Conservation (phyloP, 2,888 invertebrate species). For the Herminia tarsipennalis region DNA sequence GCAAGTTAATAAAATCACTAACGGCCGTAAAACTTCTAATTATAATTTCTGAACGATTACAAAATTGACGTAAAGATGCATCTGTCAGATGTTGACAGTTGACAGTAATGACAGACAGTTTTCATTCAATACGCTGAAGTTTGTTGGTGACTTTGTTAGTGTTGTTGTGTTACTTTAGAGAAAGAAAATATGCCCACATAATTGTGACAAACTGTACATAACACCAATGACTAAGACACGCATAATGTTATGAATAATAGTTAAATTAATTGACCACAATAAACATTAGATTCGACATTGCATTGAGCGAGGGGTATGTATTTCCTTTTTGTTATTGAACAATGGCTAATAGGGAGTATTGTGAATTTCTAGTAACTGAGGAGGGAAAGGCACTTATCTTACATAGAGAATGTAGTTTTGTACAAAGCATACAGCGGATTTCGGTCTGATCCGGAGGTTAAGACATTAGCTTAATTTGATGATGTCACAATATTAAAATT, state of each 20-base stretch:
- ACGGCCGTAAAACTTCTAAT: too few relatives aligned
- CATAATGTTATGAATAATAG: conserved; percentile 25
- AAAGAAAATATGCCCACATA: too few relatives aligned
- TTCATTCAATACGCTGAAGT: too few relatives aligned
- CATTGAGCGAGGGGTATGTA: conserved; percentile 22
- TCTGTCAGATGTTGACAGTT: too few relatives aligned
- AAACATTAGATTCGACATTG: conserved; percentile 9
- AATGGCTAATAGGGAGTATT: conserved; percentile 13
- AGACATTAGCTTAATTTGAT: conserved; percentile 12
- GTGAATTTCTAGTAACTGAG: conserved; percentile 15
- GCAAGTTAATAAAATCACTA: too few relatives aligned
- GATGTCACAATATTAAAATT: conserved; percentile 33
- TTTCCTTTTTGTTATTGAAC: conserved; percentile 17
- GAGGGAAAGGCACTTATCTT: too few relatives aligned
- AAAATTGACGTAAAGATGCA: too few relatives aligned
- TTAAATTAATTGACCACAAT: not conserved
- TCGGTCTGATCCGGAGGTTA: not conserved
- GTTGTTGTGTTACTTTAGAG: too few relatives aligned
- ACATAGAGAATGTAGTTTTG: not conserved
- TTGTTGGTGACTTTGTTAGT: too few relatives aligned
- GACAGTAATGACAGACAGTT: too few relatives aligned
- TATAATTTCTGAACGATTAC: too few relatives aligned
- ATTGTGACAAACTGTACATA: too few relatives aligned
- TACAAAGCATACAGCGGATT: not conserved
- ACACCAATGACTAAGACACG: conserved; percentile 14